Percentiles rank a stretch among this genome's conserved stretches.
These are phyloP conservation scores for Spinibarbus caldwelli DNA, from an alignment of 2,797 vertebrate genomes.

Conservation along the genomic window DNA sequence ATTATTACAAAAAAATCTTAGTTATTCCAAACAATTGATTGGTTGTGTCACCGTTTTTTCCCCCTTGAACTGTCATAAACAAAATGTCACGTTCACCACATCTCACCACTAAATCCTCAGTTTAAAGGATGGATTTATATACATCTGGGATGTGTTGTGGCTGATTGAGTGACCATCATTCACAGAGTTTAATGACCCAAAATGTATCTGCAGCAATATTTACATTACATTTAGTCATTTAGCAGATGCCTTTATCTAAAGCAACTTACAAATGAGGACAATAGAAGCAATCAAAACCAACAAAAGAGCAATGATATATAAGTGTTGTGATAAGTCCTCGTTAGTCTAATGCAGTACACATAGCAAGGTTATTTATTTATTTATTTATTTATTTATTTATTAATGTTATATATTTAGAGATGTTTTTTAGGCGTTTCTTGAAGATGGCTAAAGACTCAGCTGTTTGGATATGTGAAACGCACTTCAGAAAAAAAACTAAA, in stretches of 20 bases:
- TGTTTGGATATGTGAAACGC: not conserved
- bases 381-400: too few relatives aligned
- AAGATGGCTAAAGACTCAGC: too few relatives aligned
- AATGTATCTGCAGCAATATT: not conserved
- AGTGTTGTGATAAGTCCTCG: not conserved
- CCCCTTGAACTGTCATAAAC: not conserved
- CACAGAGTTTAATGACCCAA: not conserved
- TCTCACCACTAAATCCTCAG: not conserved
- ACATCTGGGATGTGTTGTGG: not conserved
- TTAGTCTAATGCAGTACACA: not conserved
- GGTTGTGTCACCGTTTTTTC: too few relatives aligned
- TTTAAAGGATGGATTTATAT: not conserved
- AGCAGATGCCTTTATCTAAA: too few relatives aligned
- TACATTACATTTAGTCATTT: too few relatives aligned
- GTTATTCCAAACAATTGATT: too few relatives aligned
- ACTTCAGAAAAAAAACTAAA: not conserved
- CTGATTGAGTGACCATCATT: not conserved
- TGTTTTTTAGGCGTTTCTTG: too few relatives aligned
- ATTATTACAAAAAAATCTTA: too few relatives aligned
- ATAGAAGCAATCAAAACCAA: not conserved
- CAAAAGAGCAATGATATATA: not conserved
- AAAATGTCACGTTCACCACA: not conserved
- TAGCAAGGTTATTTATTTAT: not conserved
- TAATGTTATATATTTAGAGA: too few relatives aligned
- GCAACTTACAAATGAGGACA: too few relatives aligned